Evolutionary conservation across 2,797 vertebrate genomes (phyloP).

Genomic region (Taeniopygia guttata): DNA sequence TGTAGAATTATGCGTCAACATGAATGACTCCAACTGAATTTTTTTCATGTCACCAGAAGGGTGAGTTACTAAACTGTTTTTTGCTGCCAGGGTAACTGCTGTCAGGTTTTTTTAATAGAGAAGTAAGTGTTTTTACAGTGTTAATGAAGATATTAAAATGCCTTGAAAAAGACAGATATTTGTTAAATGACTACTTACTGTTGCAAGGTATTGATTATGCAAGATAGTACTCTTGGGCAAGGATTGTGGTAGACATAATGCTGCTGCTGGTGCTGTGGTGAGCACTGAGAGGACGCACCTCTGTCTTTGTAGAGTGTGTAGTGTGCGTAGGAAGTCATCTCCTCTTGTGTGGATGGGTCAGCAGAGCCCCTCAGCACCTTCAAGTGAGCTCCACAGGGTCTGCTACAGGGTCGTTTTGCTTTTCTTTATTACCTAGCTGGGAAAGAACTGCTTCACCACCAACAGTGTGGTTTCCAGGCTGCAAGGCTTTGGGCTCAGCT

Average conservation of each 20-base stretch:
- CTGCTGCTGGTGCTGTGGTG: rapidly evolving
- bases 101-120: not conserved
- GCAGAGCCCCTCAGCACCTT: not conserved
- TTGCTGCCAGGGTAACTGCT: not conserved
- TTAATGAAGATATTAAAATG: not conserved
- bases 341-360: rapidly evolving
- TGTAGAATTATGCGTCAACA: not conserved
- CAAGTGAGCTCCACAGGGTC: rapidly evolving
- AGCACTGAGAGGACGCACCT: rapidly evolving
- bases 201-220: not conserved
- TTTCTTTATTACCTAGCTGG: not conserved
- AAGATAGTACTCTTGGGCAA: not conserved
- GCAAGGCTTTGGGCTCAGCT: not conserved
- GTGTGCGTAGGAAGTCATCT: rapidly evolving
- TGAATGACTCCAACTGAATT: not conserved
- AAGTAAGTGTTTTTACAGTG: not conserved
- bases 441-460: not conserved
- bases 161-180: not conserved
- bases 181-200: not conserved
- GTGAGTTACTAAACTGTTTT: not conserved
- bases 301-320: not conserved
- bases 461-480: not conserved
- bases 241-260: rapidly evolving
- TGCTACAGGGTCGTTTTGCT: not conserved
- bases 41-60: not conserved